Conservation (phyloP, 2,113 vertebrate genomes). For the Onychostruthus taczanowskii region DNA sequence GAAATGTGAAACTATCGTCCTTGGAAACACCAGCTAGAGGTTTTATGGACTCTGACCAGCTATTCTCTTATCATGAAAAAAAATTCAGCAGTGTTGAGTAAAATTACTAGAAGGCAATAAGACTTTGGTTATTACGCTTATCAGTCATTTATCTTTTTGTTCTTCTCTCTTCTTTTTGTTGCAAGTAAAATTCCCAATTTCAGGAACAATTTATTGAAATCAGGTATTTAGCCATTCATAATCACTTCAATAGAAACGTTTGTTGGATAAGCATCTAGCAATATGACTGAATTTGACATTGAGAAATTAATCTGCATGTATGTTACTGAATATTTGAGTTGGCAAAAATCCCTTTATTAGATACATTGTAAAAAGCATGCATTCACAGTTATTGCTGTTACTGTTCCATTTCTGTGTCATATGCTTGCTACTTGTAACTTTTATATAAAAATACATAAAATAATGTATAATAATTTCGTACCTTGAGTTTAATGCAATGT, state of each 20-base stretch:
- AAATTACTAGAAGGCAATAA: constrained; percentile 75
- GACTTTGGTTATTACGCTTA: constrained; percentile 60
- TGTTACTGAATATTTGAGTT: constrained; percentile 71
- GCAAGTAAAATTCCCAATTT: constrained; percentile 66
- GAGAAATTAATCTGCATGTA: constrained; percentile 75
- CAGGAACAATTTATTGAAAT: constrained; percentile 73
- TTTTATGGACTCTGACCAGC: constrained; percentile 77
- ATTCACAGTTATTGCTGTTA: constrained; percentile 71
- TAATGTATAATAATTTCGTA: constrained; percentile 79
- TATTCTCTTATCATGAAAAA: constrained; percentile 58
- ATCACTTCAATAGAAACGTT: constrained; percentile 59
- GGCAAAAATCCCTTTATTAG: constrained; percentile 69
- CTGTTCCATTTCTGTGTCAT: constrained; percentile 76
- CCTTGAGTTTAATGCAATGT: constrained; percentile 70
- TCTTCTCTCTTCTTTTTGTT: constrained; percentile 43
- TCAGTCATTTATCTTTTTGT: constrained; percentile 57
- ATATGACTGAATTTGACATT: constrained; percentile 69
- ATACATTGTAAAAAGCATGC: constrained; percentile 84
- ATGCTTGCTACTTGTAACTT: constrained; percentile 82
- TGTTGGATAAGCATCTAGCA: constrained; percentile 69
- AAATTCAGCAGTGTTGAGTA: constrained; percentile 61
- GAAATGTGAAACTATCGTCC: constrained; percentile 83
- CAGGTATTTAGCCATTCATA: constrained; percentile 65
- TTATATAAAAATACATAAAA: constrained; percentile 79
- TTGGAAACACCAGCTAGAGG: constrained; percentile 86